Conservation (phyloP, 1,140 invertebrate genomes). For the Diachasmimorpha longicaudata region DNA sequence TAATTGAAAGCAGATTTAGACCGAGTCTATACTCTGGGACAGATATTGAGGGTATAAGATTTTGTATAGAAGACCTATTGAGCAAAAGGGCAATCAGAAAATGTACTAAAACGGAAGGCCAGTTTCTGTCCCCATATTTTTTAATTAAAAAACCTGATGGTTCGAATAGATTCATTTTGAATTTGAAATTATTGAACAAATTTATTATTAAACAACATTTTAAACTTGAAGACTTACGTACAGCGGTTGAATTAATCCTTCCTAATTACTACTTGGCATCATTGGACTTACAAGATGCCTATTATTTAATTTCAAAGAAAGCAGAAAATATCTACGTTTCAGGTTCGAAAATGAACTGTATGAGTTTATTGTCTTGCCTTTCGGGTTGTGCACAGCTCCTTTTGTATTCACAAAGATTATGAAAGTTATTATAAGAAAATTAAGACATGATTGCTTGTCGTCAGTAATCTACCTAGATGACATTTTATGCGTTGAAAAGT, state of each 20-base stretch:
- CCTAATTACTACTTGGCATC: not conserved
- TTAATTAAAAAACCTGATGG: slow-evolving; percentile 9
- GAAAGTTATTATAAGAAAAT: slow-evolving; percentile 1
- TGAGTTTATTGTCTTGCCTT: slow-evolving; percentile 3
- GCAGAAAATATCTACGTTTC: slow-evolving; percentile 6
- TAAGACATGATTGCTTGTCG: not conserved
- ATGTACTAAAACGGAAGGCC: not conserved
- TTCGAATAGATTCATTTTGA: slow-evolving; percentile 1
- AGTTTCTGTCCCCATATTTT: slow-evolving; percentile 8
- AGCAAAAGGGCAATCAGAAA: not conserved
- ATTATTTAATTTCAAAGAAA: not conserved
- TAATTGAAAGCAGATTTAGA: not conserved
- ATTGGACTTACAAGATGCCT: slow-evolving; percentile 1
- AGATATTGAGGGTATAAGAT: not conserved
- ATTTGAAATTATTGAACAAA: slow-evolving; percentile 7
- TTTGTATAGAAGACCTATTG: not conserved
- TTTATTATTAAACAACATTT: not conserved
- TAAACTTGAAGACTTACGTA: slow-evolving; percentile 15
- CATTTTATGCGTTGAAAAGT: slow-evolving; percentile 12
- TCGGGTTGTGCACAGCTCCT: slow-evolving; percentile 5
- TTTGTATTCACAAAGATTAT: slow-evolving; percentile 17
- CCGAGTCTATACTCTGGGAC: not conserved
- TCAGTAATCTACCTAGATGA: slow-evolving; percentile 22
- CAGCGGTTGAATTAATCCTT: not conserved
- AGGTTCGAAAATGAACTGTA: not conserved